Conservation (phyloP, 2,113 vertebrate genomes). For the Ptyas mucosa region DNA sequence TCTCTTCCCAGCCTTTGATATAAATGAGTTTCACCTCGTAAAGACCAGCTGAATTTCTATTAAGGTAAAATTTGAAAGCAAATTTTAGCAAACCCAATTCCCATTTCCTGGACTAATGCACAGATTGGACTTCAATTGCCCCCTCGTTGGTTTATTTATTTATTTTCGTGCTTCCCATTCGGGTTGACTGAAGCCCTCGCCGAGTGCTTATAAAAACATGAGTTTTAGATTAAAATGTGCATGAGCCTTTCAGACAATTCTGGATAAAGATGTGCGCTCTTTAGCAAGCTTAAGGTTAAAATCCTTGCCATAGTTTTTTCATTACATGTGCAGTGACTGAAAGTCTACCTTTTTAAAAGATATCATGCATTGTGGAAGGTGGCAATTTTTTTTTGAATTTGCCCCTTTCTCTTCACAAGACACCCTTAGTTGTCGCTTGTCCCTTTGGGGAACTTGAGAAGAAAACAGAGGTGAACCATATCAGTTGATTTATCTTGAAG, state of each 20-base stretch:
- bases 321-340: neutral
- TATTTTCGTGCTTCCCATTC: neutral
- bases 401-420: neutral
- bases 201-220: neutral
- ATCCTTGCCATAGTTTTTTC: neutral
- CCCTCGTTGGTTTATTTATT: neutral
- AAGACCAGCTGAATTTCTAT: neutral
- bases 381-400: neutral
- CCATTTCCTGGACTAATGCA: neutral
- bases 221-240: neutral
- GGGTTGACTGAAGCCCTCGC: neutral
- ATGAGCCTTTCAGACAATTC: neutral
- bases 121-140: neutral
- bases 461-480: neutral
- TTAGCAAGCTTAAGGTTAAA: neutral
- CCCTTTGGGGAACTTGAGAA: neutral
- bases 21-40: neutral
- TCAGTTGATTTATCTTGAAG: neutral
- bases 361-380: neutral
- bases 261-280: neutral
- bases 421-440: neutral
- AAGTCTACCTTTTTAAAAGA: neutral
- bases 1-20: neutral
- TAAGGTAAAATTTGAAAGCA: neutral
- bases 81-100: neutral